These are phyloP conservation scores for Arnoldichthys spilopterus DNA, from an alignment of 2,797 vertebrate genomes.

Conservation along the genomic window DNA sequence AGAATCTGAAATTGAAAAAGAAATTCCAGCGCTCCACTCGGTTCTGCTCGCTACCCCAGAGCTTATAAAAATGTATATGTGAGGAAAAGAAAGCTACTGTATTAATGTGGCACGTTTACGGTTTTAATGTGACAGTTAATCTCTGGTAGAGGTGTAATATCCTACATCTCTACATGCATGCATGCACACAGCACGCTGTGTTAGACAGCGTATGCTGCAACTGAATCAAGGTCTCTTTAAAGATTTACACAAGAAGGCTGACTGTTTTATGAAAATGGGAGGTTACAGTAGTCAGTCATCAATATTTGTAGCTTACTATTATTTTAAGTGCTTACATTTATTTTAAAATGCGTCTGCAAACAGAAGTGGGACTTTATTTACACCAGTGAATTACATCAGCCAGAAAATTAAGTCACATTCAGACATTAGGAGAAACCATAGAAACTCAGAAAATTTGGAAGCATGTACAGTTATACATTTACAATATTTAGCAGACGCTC, in stretches of 20 bases:
- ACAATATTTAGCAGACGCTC: too few relatives aligned
- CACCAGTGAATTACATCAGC: too few relatives aligned
- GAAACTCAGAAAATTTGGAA: too few relatives aligned
- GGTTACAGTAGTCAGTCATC: neutral
- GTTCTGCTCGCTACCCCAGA: neutral
- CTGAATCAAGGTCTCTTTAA: neutral
- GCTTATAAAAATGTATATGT: neutral
- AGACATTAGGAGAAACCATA: too few relatives aligned
- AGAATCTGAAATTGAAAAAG: constrained; percentile 2
- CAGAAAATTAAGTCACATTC: too few relatives aligned
- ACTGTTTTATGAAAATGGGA: neutral
- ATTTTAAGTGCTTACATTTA: neutral
- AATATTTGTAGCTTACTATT: neutral
- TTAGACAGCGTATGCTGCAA: neutral
- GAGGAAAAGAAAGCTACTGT: neutral
- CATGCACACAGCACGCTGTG: neutral
- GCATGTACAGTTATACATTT: too few relatives aligned
- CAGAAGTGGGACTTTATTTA: neutral
- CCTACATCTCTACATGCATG: neutral
- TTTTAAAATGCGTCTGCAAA: neutral
- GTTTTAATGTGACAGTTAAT: neutral
- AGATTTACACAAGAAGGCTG: neutral
- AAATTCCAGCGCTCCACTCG: neutral
- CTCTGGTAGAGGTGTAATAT: neutral
- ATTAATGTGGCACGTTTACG: neutral